A percentile compares a stretch with the other conserved stretches of the same genome.
phyloP scores from a whole-genome alignment of 2,113 vertebrate species.

The Indri indri region DNA sequence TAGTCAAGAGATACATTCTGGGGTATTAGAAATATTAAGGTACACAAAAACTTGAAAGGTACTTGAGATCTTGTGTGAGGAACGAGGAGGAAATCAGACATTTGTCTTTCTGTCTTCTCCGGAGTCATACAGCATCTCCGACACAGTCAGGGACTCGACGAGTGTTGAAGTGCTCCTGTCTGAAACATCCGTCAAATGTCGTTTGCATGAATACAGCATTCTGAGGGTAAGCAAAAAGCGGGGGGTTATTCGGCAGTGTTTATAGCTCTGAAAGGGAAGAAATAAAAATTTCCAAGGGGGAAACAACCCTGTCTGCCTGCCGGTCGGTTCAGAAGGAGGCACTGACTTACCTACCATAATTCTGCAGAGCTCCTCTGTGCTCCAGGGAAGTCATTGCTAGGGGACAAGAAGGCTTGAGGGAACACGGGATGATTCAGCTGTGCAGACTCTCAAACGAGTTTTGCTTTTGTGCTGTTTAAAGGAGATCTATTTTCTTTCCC shows the following conservation, averaged over 20 bases:
- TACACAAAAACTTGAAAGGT: neutral
- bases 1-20: neutral
- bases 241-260: neutral
- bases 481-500: neutral
- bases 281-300: neutral
- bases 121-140: neutral
- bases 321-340: neutral
- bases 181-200: neutral
- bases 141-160: neutral
- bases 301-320: neutral
- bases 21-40: constrained; percentile 18
- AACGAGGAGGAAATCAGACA: neutral
- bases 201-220: neutral
- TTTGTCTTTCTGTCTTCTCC: neutral
- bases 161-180: neutral
- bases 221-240: neutral
- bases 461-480: neutral
- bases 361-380: neutral
- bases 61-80: neutral
- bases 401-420: neutral
- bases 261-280: neutral
- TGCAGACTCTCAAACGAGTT: neutral
- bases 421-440: neutral
- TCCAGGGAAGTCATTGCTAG: neutral
- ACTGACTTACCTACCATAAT: neutral